Evolutionary conservation across 53 echinoderm and acorn worm species (phyloP), one percentile per base, ranked within the genome.

Genomic region (Astropecten irregularis): DNA sequence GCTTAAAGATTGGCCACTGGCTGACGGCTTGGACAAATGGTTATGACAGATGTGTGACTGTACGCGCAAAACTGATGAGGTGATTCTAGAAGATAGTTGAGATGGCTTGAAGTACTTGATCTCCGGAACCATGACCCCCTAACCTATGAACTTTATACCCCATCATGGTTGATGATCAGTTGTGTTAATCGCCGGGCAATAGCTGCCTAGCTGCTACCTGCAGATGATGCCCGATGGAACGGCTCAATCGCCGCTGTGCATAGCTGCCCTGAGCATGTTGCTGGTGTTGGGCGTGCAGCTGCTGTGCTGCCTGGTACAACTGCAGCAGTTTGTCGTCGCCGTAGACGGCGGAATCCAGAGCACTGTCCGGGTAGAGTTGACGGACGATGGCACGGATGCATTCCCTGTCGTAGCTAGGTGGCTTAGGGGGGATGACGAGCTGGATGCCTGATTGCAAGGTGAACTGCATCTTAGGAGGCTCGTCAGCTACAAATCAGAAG

Each of bases 361-460:
- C 82, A 15, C 81, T 76, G 50, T 73, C 68, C 2, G 89, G 89
- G 67, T 92, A 92, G 1, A 92, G 56, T 52, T 92, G 86, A 3
- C 83, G 86, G 36, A 92, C 51, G 9, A 86, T 38, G 33, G 86
- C 82, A 34, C 86, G 89, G 71, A 89, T 27, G 13, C 69, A 53
- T 35, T 89, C 85, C 33, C 51, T 31, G 13, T 87, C 88, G 34
- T 38, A 31, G 28, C 16, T 49, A 1, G 62, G 84, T 9, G 93
- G 91, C 56, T 91, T 93, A 1, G 95, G 99, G 1, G 99, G 99
- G 0, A 97, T 85, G 44, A 97, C 68, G 2, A 97, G 82, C 58
- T 94, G 93, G 10, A 99, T 57, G 50, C 99, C 99, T 50, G 85
- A 79, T 62, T 94, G 88, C 7, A 99, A 51, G 54, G 81, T 90